Conservation (phyloP, 2,888 invertebrate genomes). For the Ormyrus nitidulus region DNA sequence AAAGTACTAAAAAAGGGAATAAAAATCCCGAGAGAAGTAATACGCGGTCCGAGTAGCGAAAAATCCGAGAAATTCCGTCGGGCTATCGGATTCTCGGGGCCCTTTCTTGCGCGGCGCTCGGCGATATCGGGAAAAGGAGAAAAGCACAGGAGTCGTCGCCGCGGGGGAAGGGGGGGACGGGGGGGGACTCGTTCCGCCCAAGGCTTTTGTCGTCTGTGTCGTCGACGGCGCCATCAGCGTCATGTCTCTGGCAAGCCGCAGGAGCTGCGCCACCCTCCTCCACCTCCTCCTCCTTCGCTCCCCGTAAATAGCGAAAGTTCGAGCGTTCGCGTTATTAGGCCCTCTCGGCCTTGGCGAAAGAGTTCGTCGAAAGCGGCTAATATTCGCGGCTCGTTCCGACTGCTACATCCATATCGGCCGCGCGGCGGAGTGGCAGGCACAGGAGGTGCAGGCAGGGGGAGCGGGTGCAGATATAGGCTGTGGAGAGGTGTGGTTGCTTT, state of each 20-base stretch:
- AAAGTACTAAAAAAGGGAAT: too few species aligned
- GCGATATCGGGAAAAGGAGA: slow-evolving; percentile 31
- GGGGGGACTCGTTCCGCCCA: background rate
- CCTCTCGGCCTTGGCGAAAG: background rate
- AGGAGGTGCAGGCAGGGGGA: slow-evolving; percentile 46
- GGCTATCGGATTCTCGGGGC: slow-evolving; percentile 3
- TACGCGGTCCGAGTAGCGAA: too few species aligned
- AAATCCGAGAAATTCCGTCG: too few species aligned
- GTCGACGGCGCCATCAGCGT: background rate
- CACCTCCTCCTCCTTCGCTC: too few species aligned
- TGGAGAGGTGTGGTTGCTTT: slow-evolving; percentile 73
- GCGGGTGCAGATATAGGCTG: slow-evolving; percentile 57
- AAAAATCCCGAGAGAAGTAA: too few species aligned
- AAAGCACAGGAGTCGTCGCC: slow-evolving; percentile 14
- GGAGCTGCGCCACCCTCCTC: too few species aligned
- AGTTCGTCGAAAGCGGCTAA: too few species aligned
- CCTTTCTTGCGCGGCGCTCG: slow-evolving; percentile 8
- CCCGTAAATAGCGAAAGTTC: background rate
- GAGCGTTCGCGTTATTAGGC: background rate
- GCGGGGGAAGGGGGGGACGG: background rate
- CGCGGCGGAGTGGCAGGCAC: background rate
- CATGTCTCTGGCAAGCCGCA: background rate
- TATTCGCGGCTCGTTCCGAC: too few species aligned
- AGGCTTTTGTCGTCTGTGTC: slow-evolving; percentile 32
- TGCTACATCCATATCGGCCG: too few species aligned